Base-by-base conservation (phyloP, 2,797 vertebrate species). In the Hypotaenidia okinawae region DNA sequence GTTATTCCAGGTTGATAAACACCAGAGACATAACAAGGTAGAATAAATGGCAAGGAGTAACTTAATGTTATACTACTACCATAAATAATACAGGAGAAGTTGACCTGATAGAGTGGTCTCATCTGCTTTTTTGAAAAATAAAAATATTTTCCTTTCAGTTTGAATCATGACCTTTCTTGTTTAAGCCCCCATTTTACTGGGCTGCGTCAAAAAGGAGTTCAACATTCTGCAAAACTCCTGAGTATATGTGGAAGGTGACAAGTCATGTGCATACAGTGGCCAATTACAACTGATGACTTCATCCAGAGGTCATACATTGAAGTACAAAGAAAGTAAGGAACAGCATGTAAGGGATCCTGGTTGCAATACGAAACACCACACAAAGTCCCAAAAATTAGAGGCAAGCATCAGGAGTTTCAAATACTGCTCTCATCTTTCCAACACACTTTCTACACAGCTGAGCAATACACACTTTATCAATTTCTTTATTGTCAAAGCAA, bases 391-490 rank as follows among this genome's bases (percentile, higher is more conserved):
- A 23, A 54, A 45, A 17, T 9, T 16, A 9, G 76, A 79, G 52
- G 2, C 37, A 61, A 67, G 22, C 32, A 59, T 51, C 51, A 58
- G n/a, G 37, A 24, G 16, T 33, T 87, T 78, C 66, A 75, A 70
- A 55, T 9, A 54, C 9, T 43, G 21, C 16, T 83, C 76, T 89
- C 73, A 64, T 61, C 45, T 84, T 93, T 57, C 82, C 37, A 89
- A n/a, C 16, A 62, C 22, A 1, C 37, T 27, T 67, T 14, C 33
- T 45, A 28, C 18, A 6, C 4, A 0, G 10, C 32, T 21, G 13
- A 91, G 22, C 32, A 30, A 93, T 64, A 81, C 12, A 8, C 0
- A 37, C 14, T 24, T 73, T 33, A 91, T 52, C 70, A 25, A 51
- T 19, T 78, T 68, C 67, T 49, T 25, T 17, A 1, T 17, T 82